Evolutionary conservation across 35 echinoderm and acorn worm species (phyloP), one percentile per base, ranked within the genome.

Genomic region (Patiria miniata): DNA sequence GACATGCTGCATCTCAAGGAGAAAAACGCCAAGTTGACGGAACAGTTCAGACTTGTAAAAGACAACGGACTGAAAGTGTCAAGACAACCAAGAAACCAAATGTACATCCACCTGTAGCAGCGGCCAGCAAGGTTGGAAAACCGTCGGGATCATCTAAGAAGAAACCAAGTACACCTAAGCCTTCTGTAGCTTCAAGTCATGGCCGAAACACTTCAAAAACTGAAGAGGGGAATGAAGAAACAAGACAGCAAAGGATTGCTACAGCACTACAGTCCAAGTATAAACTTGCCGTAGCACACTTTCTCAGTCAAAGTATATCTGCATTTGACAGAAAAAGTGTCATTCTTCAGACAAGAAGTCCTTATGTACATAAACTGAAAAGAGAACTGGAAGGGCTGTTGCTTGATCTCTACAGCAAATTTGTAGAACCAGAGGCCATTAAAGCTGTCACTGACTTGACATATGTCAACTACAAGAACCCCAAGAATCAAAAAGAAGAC

Each of bases 311-410:
- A 77, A 77, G 78, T 22, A 80, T 80, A 12, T 18, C 37, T 80
- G 5, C 78, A 80, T 80, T 80, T 80, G 78, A 80, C 78, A 80
- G 37, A 12, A 77, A 80, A 80, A 80, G 78, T 80, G 78, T 80
- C 17, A 80, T 80, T 39, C 37, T 80, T 42, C 78, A 80, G 78
- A 80, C 78, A 19, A 80, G 78, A 80, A 80, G 78, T 80, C 78
- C 78, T 39, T 39, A 38, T 5, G 40, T 80, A 5, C 78, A 80
- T 38, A 80, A 42, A 39, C 78, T 80, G 29, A 80, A 80, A 39
- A 39, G 78, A 80, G 37, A 36, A 80, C 78, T 80, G 19, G 23
- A 80, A 80, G 39, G 39, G 8, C 37, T 80, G 39, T 38, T 80
- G 8, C 78, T 17, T 34, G 78, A 80, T 22, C 8, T 39, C 16